Base-by-base conservation (phyloP, 2,113 vertebrate genomes). In the Podarcis muralis region DNA sequence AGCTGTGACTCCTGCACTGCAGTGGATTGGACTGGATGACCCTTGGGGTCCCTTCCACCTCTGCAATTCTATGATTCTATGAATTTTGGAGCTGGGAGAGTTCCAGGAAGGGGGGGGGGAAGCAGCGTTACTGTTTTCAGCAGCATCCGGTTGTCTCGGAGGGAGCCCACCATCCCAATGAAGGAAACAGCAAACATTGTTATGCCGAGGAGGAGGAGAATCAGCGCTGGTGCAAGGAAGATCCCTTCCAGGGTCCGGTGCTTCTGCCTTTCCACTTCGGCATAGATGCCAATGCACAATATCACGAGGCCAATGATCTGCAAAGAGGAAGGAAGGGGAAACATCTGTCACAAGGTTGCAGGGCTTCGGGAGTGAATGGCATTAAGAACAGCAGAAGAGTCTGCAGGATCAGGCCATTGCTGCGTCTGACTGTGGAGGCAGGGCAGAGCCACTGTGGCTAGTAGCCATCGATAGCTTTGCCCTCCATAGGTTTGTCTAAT, bases 211-310 rank as follows among this genome's bases (percentile, higher is more conserved):
- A 98, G 96, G 82, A 98, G 97, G 37, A 98, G 97, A 81, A 98
- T 95, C 92, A 98, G 94, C 1, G 98, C 98, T 0, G 98, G 98
- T 53, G 98, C 98, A 84, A 98, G 96, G 93, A 98, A 98, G 66
- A 98, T 95, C 5, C 98, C 98, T 95, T 98, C 98, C 93, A 98
- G 93, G 69, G 98, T 98, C 62, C 97, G 97, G 94, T 98, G 97
- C 93, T 96, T 98, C 93, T 98, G 98, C 62, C 98, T 92, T 90
- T 98, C 98, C 92, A 97, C 98, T 93, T 98, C 98, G 0, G 98
- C 98, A 1, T 98, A 98, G 78, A 98, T 96, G 62, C 98, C 98
- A 32, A 98, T 88, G 11, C 98, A 98, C 6, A 98, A 93, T 82
- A 98, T 97, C 43, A 96, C 94, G 1, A 98, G 96, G 69, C 98